These are phyloP conservation scores for Mustela lutreola DNA, from an alignment of 2,113 vertebrate species.

Conservation along the genomic window DNA sequence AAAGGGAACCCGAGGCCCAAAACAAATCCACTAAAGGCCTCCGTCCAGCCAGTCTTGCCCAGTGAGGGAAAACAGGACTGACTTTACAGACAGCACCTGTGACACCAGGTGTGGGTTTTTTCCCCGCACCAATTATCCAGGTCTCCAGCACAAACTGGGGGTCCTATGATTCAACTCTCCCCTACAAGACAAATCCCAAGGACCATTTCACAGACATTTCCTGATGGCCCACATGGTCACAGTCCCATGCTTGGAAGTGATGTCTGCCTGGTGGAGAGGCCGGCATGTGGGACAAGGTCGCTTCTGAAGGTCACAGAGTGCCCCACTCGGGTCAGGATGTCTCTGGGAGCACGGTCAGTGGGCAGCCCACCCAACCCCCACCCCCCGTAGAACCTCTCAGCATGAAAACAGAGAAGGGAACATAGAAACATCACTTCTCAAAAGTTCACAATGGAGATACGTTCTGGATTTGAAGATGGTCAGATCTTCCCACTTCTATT, in stretches of 20 bases:
- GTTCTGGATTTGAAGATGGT: too few relatives aligned
- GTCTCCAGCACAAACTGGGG: too few relatives aligned
- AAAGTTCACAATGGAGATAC: neutral
- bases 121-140: neutral
- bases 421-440: neutral
- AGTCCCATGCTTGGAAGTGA: neutral
- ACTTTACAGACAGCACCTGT: too few relatives aligned
- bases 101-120: neutral
- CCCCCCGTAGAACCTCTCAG: too few relatives aligned
- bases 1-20: too few relatives aligned
- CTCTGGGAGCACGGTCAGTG: neutral
- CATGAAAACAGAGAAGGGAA: rapidly evolving
- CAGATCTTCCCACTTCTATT: neutral
- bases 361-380: neutral
- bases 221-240: too few relatives aligned
- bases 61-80: neutral
- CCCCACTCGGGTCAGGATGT: too few relatives aligned
- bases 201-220: neutral
- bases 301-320: neutral
- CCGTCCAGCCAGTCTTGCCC: neutral
- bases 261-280: too few relatives aligned
- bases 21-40: rapidly evolving
- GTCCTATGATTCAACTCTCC: neutral
- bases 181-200: neutral
- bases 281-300: rapidly evolving